phyloP scores from a whole-genome alignment of 2,113 vertebrate genomes.

The Nettapus auritus region DNA sequence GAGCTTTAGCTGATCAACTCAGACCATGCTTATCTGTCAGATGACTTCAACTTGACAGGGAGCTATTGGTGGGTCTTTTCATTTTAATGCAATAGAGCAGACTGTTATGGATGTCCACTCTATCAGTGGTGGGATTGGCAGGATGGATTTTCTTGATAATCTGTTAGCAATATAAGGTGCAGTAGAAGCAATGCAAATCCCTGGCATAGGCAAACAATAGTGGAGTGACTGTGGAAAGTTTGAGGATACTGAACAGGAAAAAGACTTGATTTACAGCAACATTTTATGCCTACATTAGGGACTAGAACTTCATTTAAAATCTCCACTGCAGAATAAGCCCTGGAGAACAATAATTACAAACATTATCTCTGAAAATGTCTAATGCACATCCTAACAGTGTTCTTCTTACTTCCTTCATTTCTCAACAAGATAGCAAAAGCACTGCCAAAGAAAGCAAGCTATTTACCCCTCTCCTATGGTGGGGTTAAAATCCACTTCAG shows the following conservation, averaged over 20 bases:
- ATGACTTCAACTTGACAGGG: background rate
- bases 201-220: background rate
- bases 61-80: background rate
- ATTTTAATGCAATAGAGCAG: background rate
- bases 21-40: background rate
- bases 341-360: background rate
- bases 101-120: background rate
- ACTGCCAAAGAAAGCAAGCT: background rate
- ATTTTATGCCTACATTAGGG: background rate
- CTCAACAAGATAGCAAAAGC: background rate
- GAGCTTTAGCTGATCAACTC: background rate
- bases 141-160: fast-evolving
- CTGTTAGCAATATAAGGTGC: background rate
- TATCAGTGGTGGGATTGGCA: background rate
- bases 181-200: background rate
- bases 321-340: background rate
- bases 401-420: background rate
- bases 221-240: background rate
- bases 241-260: background rate
- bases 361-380: background rate
- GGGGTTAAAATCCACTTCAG: background rate
- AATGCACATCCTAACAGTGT: background rate
- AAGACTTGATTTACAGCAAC: background rate
- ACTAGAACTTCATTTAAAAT: background rate
- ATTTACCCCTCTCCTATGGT: background rate